Evolutionary conservation across 2,797 vertebrate species (phyloP).

Genomic region (Poecilia gillii): DNA sequence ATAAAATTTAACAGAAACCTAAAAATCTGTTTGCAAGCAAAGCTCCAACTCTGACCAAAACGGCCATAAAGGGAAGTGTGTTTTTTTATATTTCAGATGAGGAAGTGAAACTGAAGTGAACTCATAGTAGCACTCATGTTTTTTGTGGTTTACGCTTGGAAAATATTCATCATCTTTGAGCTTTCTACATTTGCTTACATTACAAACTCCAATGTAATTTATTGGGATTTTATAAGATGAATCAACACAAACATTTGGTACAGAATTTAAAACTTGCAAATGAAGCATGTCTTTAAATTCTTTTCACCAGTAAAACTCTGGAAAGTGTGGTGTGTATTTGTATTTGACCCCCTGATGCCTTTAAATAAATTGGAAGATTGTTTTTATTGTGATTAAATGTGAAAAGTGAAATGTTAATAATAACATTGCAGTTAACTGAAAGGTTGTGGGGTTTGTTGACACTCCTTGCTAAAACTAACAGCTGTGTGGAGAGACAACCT

Average conservation of each 20-base stretch:
- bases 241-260: background rate
- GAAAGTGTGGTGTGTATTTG: background rate
- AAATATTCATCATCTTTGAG: background rate
- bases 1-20: too few relatives aligned
- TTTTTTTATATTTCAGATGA: background rate
- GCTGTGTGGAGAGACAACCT: background rate
- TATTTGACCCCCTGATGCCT: background rate
- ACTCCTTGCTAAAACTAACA: background rate
- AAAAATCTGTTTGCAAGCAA: too few relatives aligned
- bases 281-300: background rate
- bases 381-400: background rate
- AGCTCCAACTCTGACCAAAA: too few relatives aligned
- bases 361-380: background rate
- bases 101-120: background rate
- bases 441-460: background rate
- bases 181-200: background rate
- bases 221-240: background rate
- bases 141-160: background rate
- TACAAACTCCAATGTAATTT: background rate
- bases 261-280: background rate
- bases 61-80: background rate
- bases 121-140: background rate
- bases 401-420: background rate
- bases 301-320: background rate
- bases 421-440: background rate